Base-by-base conservation (phyloP, 2,888 invertebrate species). In the Mythimna ferrago region DNA sequence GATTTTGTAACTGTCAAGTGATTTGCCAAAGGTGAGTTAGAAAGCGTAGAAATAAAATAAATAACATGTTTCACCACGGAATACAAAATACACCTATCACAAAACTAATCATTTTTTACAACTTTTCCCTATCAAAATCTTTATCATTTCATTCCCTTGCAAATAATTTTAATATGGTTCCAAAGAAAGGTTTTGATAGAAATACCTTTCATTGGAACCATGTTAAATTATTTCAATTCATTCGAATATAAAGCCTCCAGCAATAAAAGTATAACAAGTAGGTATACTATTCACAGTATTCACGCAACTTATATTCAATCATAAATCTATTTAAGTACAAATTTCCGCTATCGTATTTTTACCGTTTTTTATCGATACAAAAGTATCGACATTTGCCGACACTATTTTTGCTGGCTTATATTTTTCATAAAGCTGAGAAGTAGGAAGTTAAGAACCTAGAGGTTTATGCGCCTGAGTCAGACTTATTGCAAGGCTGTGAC, bases 401-500 rank as follows among this genome's bases (percentile, higher is more conserved):
- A 67, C 73, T 70, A 73, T 65, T 80, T 66, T 79, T 3, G 11
- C 6, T 16, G 2, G 6, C 1, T 14, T 66, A 6, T 71, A 66
- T 68, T 66, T 78, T 73, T 69, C 44, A 38, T 69, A 54, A 66
- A 56, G 48, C 41, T 82, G 41, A 19, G 74, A 62, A 51, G 61
- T 73, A 82, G 80, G 83, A 82, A 80, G 83, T 74, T 19, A 19
- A 19, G 10, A 32, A 19, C 48, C 16, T 19, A 54, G 67, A 82
- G 70, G 79, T 80, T 78, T 65, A 61, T 60, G 61, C 19, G 57
- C 19, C 44, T 79, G 74, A 82, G 66, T 80, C 83, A 79, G 58
- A 58, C 56, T 78, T 65, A 35, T 19, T 65, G 61, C 80, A 78
- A 82, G 83, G 79, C 53, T 82, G 62, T 66, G 74, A 68, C 83